A percentile compares a stretch with the other conserved stretches of the same genome.
Conservation (phyloP, 1,140 invertebrate species). For the Mesaphorura yosii region DNA sequence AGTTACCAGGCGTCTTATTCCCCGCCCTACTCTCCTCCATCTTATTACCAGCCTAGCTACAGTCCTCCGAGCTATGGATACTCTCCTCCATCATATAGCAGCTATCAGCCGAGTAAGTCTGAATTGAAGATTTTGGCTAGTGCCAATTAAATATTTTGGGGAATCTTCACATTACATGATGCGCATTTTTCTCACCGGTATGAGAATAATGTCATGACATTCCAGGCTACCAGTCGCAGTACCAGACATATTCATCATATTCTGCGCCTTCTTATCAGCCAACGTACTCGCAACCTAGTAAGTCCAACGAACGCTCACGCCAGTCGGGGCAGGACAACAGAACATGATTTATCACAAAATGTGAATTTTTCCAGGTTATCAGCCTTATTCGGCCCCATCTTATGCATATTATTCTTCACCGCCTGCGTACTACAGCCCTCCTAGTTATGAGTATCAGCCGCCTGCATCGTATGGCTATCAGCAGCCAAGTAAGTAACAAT, state of each 20-base stretch:
- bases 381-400: constrained; percentile 1
- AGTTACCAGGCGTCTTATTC: too few species aligned
- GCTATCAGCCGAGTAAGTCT: too few species aligned
- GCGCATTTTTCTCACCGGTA: too few species aligned
- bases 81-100: too few species aligned
- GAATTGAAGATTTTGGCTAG: constrained; percentile 1
- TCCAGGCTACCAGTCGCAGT: constrained; percentile 3
- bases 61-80: too few species aligned
- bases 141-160: not conserved
- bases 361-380: not conserved
- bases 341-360: too few species aligned
- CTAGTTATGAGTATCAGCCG: constrained; percentile 1
- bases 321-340: not conserved
- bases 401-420: not conserved
- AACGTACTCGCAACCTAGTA: not conserved
- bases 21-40: too few species aligned
- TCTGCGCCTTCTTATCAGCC: not conserved
- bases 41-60: too few species aligned
- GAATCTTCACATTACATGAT: too few species aligned
- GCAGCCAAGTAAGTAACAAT: too few species aligned
- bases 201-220: too few species aligned
- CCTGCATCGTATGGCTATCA: constrained; percentile 2
- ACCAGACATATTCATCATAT: not conserved
- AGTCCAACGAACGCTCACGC: not conserved
- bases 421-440: too few species aligned